Percentiles rank a stretch among this genome's conserved stretches.
phyloP scores from a whole-genome alignment of 2,797 vertebrate genomes.

The Trachops cirrhosus region DNA sequence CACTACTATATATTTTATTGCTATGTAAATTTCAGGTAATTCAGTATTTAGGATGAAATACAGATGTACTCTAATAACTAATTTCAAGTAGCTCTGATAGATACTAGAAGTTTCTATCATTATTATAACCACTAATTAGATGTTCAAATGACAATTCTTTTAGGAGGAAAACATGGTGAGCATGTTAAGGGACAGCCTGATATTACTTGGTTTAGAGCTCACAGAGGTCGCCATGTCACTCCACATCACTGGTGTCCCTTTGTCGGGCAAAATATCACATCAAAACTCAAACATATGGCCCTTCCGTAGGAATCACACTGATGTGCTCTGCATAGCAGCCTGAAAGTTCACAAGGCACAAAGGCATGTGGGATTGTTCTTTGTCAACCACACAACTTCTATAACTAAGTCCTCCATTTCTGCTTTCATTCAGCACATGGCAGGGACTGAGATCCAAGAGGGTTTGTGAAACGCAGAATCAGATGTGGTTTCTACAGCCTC shows the following conservation, averaged over 20 bases:
- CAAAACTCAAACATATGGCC: neutral
- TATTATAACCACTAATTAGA: neutral
- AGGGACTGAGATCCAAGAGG: neutral
- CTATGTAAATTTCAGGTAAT: slow-evolving; percentile 62
- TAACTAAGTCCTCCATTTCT: neutral
- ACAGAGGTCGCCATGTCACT: neutral
- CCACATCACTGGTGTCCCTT: neutral
- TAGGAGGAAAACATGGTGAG: neutral
- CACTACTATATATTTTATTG: slow-evolving; percentile 55
- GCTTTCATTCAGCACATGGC: neutral
- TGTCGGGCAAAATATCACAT: neutral
- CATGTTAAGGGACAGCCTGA: neutral
- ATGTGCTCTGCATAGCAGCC: neutral
- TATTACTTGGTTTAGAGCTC: neutral
- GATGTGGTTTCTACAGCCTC: neutral
- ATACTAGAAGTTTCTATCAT: slow-evolving; percentile 58
- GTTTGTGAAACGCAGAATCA: neutral
- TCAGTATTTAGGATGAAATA: slow-evolving; percentile 52
- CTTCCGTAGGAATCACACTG: neutral
- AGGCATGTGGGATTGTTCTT: neutral
- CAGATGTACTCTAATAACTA: slow-evolving; percentile 53
- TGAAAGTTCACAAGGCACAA: neutral
- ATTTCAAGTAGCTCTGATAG: slow-evolving; percentile 47
- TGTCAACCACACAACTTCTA: neutral
- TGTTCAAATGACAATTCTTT: slow-evolving; percentile 36